A percentile compares a stretch with the other conserved stretches of the same genome.
Evolutionary conservation across 2,888 invertebrate species (phyloP).

Genomic region (Macrosiphum euphorbiae): DNA sequence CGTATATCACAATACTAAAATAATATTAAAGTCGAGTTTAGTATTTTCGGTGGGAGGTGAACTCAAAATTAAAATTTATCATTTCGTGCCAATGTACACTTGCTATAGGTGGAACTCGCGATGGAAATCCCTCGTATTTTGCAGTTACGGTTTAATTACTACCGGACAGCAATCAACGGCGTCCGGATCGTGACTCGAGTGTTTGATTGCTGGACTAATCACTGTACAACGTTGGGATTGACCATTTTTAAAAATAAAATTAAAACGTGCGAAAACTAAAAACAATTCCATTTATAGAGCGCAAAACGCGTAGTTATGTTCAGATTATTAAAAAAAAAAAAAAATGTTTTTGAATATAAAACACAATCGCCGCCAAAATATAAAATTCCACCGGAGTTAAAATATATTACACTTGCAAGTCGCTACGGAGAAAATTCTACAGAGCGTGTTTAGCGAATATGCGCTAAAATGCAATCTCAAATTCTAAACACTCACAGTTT

Average conservation of each 20-base stretch:
- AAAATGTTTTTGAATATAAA: not conserved
- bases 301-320: not conserved
- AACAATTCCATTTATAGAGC: not conserved
- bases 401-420: not conserved
- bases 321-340: slow-evolving; percentile 12
- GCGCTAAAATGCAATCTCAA: not conserved
- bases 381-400: not conserved
- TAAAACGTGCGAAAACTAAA: not conserved
- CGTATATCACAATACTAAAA: not conserved
- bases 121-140: slow-evolving; percentile 24
- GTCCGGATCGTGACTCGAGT: slow-evolving; percentile 37
- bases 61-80: slow-evolving; percentile 4
- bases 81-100: not conserved
- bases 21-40: not conserved
- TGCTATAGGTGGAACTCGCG: no score
- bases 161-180: slow-evolving; percentile 24
- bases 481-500: slow-evolving; percentile 21
- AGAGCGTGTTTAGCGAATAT: not conserved
- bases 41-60: not conserved
- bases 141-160: slow-evolving; percentile 21
- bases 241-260: not conserved
- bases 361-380: not conserved
- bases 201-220: slow-evolving; percentile 19
- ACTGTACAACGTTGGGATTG: not conserved
- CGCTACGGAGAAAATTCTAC: not conserved